Conservation (phyloP, 2,797 vertebrate genomes). For the Remorina albescens region DNA sequence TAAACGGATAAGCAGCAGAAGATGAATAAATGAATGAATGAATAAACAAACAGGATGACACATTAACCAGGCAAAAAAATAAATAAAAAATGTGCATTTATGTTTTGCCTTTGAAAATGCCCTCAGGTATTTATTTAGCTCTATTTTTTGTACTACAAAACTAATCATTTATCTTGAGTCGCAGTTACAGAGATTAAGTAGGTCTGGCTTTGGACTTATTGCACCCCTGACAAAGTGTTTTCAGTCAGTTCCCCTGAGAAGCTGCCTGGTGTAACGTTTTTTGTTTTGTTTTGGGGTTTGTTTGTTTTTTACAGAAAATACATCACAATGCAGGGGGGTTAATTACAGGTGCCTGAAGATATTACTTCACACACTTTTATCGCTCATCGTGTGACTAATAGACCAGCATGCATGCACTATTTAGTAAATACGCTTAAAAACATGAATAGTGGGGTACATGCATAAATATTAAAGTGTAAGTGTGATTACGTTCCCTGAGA, state of each 20-base stretch:
- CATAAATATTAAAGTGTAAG: background rate
- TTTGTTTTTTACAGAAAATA: too few relatives aligned
- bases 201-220: background rate
- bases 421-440: constrained; percentile 18
- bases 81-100: too few relatives aligned
- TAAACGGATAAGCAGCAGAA: too few relatives aligned
- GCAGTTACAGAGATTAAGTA: constrained; percentile 4
- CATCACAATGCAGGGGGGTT: constrained; percentile 38
- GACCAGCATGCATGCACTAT: constrained; percentile 28
- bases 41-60: background rate
- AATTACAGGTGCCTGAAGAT: constrained; percentile 56
- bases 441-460: constrained; percentile 1
- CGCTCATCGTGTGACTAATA: constrained; percentile 40
- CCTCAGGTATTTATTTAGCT: constrained; percentile 5
- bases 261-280: constrained; percentile 24
- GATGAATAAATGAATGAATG: too few relatives aligned
- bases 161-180: background rate
- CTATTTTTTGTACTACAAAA: background rate
- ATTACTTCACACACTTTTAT: constrained; percentile 29
- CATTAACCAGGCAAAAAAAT: too few relatives aligned
- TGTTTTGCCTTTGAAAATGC: constrained; percentile 9
- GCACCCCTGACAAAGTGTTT: constrained; percentile 22
- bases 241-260: background rate
- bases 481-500: background rate
- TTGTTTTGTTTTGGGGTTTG: too few relatives aligned